Conservation (phyloP, 1,140 invertebrate species). For the Formica exsecta region DNA sequence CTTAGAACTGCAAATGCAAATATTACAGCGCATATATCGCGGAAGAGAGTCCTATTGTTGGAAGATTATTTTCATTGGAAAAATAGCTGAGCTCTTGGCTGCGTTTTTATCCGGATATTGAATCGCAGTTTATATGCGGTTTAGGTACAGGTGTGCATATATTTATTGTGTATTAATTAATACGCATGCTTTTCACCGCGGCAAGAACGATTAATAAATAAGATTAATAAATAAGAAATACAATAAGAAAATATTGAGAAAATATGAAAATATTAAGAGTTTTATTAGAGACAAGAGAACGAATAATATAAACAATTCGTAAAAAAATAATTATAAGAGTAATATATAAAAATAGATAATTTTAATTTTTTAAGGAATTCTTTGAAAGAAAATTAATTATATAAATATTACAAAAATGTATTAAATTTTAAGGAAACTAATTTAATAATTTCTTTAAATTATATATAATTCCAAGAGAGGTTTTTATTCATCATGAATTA, state of each 20-base stretch:
- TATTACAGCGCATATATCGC: not conserved
- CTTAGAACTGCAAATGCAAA: slow-evolving; percentile 36
- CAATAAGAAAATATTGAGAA: not conserved
- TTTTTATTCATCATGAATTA: not conserved
- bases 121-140: slow-evolving; percentile 16
- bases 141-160: not conserved
- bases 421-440: not conserved
- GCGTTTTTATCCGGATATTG: slow-evolving; percentile 27
- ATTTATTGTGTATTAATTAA: slow-evolving; percentile 33
- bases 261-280: not conserved
- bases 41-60: slow-evolving; percentile 21
- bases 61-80: slow-evolving; percentile 18
- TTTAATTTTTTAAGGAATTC: not conserved
- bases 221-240: not conserved
- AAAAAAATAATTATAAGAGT: slow-evolving; percentile 13
- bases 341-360: not conserved
- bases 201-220: not conserved
- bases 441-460: not conserved
- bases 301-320: not conserved
- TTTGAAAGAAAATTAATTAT: not conserved
- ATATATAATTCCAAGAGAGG: not conserved
- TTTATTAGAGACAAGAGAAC: not conserved
- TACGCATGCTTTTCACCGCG: not conserved
- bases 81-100: slow-evolving; percentile 6
- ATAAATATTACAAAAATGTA: not conserved